These are phyloP conservation scores for Sapayoa aenigma DNA, from an alignment of 2,113 vertebrate genomes.

Conservation along the genomic window DNA sequence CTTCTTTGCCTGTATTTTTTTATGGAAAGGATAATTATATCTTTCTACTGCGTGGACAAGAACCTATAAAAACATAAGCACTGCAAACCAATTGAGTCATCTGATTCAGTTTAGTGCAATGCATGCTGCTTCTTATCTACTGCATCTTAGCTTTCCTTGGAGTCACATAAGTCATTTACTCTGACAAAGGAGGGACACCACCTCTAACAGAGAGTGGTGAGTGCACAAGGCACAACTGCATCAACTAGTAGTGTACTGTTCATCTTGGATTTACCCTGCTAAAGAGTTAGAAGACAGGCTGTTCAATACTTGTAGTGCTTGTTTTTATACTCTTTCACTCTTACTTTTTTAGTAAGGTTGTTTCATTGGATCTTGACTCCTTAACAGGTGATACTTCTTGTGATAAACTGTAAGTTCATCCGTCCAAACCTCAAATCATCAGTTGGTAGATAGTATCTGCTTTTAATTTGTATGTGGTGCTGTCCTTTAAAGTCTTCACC, in stretches of 20 bases:
- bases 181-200: not conserved
- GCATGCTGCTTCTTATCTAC: not conserved
- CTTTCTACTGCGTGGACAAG: not conserved
- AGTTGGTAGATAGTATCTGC: not conserved
- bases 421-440: not conserved
- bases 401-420: not conserved
- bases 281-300: not conserved
- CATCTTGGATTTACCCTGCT: not conserved
- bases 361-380: not conserved
- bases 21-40: not conserved
- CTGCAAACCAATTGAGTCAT: not conserved
- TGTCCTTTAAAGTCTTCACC: constrained; percentile 6
- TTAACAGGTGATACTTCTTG: not conserved
- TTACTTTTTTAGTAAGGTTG: not conserved
- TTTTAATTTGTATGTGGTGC: not conserved
- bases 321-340: not conserved
- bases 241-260: not conserved
- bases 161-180: not conserved
- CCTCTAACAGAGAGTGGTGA: not conserved
- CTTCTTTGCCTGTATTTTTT: not conserved
- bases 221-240: not conserved
- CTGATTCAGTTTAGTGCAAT: not conserved
- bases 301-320: not conserved
- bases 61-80: not conserved
- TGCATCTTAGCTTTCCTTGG: not conserved